Evolutionary conservation across 2,888 invertebrate species (phyloP).

Genomic region (Scaptomyza reducta): DNA sequence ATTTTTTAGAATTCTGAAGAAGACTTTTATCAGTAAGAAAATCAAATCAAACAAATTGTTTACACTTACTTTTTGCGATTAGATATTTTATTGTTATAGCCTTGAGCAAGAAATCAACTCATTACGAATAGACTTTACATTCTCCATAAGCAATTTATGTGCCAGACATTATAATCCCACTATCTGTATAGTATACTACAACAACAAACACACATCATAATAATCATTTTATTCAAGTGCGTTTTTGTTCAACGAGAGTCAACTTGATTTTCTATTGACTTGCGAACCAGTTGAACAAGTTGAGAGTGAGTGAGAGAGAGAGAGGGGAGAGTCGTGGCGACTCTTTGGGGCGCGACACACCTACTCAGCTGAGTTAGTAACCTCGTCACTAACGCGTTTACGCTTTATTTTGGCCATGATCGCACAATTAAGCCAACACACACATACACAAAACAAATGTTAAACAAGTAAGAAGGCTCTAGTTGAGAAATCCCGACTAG

Average conservation of each 20-base stretch:
- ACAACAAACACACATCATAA: neutral
- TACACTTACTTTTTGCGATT: neutral
- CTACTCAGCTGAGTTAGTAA: slow-evolving; percentile 30
- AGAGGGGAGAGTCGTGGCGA: slow-evolving; percentile 8
- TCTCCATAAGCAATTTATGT: neutral
- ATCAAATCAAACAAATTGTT: neutral
- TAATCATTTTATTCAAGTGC: slow-evolving; percentile 49
- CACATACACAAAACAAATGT: neutral
- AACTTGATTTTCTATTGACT: slow-evolving; percentile 27
- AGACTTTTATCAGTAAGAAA: neutral
- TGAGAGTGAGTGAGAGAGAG: neutral
- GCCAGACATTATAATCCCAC: slow-evolving; percentile 9
- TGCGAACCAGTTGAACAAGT: slow-evolving; percentile 46
- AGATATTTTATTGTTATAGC: slow-evolving; percentile 7
- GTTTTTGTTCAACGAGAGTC: slow-evolving; percentile 32
- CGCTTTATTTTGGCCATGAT: slow-evolving; percentile 71
- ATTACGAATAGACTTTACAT: slow-evolving; percentile 1
- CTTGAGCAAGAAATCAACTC: slow-evolving; percentile 15
- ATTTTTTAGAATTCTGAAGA: too few species aligned
- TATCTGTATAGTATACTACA: slow-evolving; percentile 10
- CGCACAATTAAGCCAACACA: slow-evolving; percentile 48
- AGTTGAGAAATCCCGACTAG: too few species aligned
- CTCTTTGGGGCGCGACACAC: slow-evolving; percentile 44
- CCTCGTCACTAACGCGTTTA: slow-evolving; percentile 41
- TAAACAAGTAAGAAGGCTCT: too few species aligned